Conservation (phyloP, 2,113 vertebrate species). For the Chaetops frenatus region DNA sequence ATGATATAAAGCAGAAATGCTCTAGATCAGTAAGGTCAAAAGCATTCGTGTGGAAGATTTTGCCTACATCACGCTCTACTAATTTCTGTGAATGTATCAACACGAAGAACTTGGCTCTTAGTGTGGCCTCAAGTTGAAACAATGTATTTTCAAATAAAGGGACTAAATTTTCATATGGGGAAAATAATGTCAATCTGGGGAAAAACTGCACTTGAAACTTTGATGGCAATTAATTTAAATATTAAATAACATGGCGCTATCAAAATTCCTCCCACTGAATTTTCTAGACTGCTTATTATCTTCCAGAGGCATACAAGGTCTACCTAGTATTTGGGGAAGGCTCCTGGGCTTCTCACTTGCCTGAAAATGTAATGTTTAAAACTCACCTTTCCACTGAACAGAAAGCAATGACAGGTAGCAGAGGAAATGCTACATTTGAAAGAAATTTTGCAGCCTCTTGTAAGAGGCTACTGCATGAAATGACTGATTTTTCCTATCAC, state of each 20-base stretch:
- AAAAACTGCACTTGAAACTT: not conserved
- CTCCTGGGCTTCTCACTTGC: not conserved
- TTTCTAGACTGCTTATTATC: not conserved
- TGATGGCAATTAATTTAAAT: not conserved
- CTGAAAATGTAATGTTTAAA: not conserved
- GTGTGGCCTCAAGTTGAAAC: not conserved
- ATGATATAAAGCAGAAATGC: not conserved
- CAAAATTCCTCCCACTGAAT: not conserved
- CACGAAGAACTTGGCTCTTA: not conserved
- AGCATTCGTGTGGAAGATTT: not conserved
- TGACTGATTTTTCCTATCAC: not conserved
- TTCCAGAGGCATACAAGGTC: not conserved
- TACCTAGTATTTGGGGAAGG: not conserved
- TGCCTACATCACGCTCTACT: slow-evolving; percentile 36
- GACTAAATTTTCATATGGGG: not conserved
- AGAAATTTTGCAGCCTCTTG: not conserved
- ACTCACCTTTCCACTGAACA: not conserved
- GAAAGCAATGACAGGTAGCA: not conserved
- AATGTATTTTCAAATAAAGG: not conserved
- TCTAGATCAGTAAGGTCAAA: slow-evolving; percentile 9
- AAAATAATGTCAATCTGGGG: not conserved
- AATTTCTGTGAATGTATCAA: slow-evolving; percentile 25
- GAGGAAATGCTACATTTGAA: slow-evolving; percentile 4
- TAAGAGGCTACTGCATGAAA: not conserved
- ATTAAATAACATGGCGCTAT: not conserved